A percentile compares a stretch with the other conserved stretches of the same genome.
Conservation (phyloP, 2,888 invertebrate species). For the Brachynemurus nebulosus region DNA sequence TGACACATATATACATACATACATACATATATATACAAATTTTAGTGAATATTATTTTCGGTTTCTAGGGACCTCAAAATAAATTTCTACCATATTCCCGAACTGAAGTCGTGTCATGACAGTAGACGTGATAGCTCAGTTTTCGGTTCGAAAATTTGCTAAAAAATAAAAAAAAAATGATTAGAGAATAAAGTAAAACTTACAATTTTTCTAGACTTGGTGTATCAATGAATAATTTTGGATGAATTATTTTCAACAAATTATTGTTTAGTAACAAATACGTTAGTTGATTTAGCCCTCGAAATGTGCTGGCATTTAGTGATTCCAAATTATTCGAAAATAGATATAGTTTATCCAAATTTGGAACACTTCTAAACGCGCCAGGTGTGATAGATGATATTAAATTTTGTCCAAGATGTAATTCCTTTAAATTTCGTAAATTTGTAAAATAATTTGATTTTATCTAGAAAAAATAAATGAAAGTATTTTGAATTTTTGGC, state of each 20-base stretch:
- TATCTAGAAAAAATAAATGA: conserved; percentile 32
- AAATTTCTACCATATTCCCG: no score
- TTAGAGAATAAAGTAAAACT: no score
- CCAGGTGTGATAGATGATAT: conserved; percentile 41
- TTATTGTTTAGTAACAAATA: conserved; percentile 58
- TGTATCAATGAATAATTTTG: conserved; percentile 45
- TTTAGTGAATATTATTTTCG: no score
- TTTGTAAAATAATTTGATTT: conserved; percentile 39
- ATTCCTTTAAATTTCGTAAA: conserved; percentile 40
- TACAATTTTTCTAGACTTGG: conserved; percentile 57
- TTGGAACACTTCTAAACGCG: conserved; percentile 39
- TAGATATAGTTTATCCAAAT: conserved; percentile 50
- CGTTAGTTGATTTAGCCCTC: conserved; percentile 48
- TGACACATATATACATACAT: no score
- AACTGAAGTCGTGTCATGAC: no score
- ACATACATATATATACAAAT: not conserved
- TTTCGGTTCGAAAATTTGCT: no score
- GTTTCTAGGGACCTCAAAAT: no score
- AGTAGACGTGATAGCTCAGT: not conserved
- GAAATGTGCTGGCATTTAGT: conserved; percentile 43
- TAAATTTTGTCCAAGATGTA: conserved; percentile 56
- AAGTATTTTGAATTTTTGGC: no score
- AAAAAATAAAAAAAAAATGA: not conserved
- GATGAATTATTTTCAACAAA: conserved; percentile 46
- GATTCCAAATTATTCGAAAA: conserved; percentile 53